A percentile compares a stretch with the other conserved stretches of the same genome.
Conservation (phyloP, 92 coral and sea anemone genomes). For the Umimayanthus kanabou region DNA sequence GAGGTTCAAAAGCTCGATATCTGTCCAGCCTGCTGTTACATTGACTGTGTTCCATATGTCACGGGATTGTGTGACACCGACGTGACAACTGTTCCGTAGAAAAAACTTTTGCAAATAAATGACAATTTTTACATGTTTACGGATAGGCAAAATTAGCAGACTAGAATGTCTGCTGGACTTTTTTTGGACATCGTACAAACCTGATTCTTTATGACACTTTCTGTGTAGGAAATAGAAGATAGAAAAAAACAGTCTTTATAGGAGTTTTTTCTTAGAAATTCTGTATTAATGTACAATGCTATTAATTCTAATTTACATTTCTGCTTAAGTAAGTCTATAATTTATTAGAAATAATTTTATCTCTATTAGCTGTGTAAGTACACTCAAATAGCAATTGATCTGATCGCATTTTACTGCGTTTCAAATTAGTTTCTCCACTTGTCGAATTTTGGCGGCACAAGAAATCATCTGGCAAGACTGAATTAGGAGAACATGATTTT, state of each 20-base stretch:
- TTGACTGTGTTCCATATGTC: slow-evolving; percentile 37
- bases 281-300: too few relatives aligned
- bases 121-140: too few relatives aligned
- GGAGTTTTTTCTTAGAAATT: too few relatives aligned
- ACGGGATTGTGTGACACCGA: slow-evolving; percentile 19
- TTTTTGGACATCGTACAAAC: too few relatives aligned
- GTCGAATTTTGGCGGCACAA: background rate
- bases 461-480: background rate
- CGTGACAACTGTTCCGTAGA: background rate
- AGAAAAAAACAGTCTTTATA: too few relatives aligned
- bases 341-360: too few relatives aligned
- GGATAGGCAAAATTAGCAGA: too few relatives aligned
- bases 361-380: background rate
- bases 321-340: too few relatives aligned
- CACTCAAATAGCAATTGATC: background rate
- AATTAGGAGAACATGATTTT: background rate
- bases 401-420: background rate
- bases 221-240: too few relatives aligned
- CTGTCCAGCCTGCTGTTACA: slow-evolving; percentile 10
- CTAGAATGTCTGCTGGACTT: too few relatives aligned
- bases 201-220: too few relatives aligned
- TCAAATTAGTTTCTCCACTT: slow-evolving; percentile 3
- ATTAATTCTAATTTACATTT: too few relatives aligned
- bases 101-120: background rate
- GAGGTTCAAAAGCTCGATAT: slow-evolving; percentile 34